Percentiles rank a stretch among this genome's conserved stretches.
phyloP scores from a whole-genome alignment of 2,888 invertebrate genomes.

The Athalia cordata region DNA sequence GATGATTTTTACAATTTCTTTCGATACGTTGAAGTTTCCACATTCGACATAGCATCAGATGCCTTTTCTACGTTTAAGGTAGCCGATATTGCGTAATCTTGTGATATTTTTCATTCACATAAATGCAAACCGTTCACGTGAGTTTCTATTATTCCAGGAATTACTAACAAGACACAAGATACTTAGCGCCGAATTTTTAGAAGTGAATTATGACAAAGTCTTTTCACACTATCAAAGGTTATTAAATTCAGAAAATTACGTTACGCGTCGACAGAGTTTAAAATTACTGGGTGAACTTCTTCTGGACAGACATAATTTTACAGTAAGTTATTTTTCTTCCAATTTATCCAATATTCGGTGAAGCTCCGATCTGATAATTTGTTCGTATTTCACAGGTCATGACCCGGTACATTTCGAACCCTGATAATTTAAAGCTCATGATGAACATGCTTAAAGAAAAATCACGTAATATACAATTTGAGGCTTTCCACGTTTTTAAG shows the following conservation, averaged over 20 bases:
- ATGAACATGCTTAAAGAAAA: slow-evolving; percentile 99
- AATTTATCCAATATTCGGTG: not conserved
- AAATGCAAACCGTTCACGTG: slow-evolving; percentile 17
- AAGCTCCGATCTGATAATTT: slow-evolving; percentile 31
- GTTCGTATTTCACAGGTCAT: slow-evolving; percentile 79
- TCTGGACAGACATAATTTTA: slow-evolving; percentile 99
- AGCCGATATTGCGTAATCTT: slow-evolving; percentile 46
- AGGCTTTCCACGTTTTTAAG: slow-evolving; percentile 99
- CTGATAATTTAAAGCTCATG: slow-evolving; percentile 99
- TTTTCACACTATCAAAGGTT: slow-evolving; percentile 98
- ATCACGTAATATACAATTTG: slow-evolving; percentile 99
- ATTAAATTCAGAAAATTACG: slow-evolving; percentile 99
- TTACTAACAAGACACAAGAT: slow-evolving; percentile 95
- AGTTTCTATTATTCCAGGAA: slow-evolving; percentile 79
- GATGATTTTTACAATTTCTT: slow-evolving; percentile 99
- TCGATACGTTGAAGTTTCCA: slow-evolving; percentile 99
- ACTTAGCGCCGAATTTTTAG: slow-evolving; percentile 98
- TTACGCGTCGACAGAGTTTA: slow-evolving; percentile 98
- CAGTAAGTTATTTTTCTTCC: slow-evolving; percentile 75
- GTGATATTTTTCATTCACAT: slow-evolving; percentile 26
- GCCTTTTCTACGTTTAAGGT: slow-evolving; percentile 99
- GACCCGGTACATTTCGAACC: slow-evolving; percentile 99
- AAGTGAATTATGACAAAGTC: slow-evolving; percentile 98
- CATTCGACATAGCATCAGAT: slow-evolving; percentile 99
- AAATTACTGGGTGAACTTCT: slow-evolving; percentile 98